phyloP scores from a whole-genome alignment of 2,797 vertebrate genomes.

The Apodemus agrarius region DNA sequence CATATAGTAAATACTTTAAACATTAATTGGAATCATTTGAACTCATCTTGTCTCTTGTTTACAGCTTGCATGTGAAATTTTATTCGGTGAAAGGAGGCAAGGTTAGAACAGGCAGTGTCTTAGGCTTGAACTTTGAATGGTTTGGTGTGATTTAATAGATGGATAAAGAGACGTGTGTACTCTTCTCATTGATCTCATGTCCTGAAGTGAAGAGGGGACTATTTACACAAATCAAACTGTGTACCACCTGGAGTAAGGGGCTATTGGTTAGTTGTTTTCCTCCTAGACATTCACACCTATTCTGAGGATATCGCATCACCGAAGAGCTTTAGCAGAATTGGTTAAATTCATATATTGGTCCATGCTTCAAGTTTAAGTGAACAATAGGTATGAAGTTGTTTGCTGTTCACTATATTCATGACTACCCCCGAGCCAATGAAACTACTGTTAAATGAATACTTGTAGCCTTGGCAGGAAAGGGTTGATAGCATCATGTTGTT shows the following conservation, averaged over 20 bases:
- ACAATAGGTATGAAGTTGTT: not conserved
- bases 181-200: not conserved
- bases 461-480: conserved; percentile 42
- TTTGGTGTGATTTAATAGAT: not conserved
- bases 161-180: not conserved
- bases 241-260: not conserved
- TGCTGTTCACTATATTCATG: conserved; percentile 33
- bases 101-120: not conserved
- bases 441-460: not conserved
- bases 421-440: not conserved
- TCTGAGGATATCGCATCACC: not conserved
- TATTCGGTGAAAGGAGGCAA: not conserved
- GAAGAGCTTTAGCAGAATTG: not conserved
- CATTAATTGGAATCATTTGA: not conserved
- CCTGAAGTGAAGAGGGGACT: not conserved
- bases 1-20: not conserved
- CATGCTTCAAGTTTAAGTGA: not conserved
- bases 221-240: not conserved
- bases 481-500: conserved; percentile 15
- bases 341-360: not conserved
- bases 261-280: not conserved
- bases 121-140: not conserved
- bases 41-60: not conserved
- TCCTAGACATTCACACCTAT: not conserved
- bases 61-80: not conserved